Base-by-base conservation (phyloP, 1,140 invertebrate genomes). In the Zaprionus davidi region DNA sequence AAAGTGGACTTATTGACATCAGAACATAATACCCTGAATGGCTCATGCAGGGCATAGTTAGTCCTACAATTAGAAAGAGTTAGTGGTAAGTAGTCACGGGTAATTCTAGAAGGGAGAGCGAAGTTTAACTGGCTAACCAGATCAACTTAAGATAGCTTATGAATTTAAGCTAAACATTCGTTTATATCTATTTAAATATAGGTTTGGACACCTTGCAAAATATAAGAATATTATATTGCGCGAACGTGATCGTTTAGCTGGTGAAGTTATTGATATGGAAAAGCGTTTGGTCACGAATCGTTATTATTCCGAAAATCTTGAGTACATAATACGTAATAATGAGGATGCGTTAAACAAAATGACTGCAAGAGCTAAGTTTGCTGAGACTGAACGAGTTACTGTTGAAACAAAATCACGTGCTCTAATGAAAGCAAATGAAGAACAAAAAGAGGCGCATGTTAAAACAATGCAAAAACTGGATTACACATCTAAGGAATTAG, bases 221-320 rank as follows among this genome's bases (percentile, higher is more conserved):
- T 90, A 90, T 57, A 90, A 90, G 41, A 85, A 90, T n/a, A 90
- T 84, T 15, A 78, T 92, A 22, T 59, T 92, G 13, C 92, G 92
- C 5, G 94, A 94, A 72, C 92, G 92, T 11, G 94, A 94, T 58
- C 92, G 87, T 41, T 66, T 94, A 34, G 38, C 91, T 31, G 84
- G 82, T 9, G 94, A 94, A 76, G 80, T 94, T 9, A 91, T 93
- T 20, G 92, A 93, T 4, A 57, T 94, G 60, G 92, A 91, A 55
- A 91, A 93, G 59, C 91, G 93, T 4, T 78, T 94, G 31, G 92
- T 93, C 66, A 90, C 92, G 12, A 85, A 93, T 68, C 67, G 85
- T 0, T 69, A 75, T 20, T 93, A 93, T 46, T 91, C 84, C 1
- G 93, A 94, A 26, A 93, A 94, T n/a, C 69, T 93, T 4, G 93